phyloP scores from a whole-genome alignment of 2,888 invertebrate species.

The Zygaena filipendulae region DNA sequence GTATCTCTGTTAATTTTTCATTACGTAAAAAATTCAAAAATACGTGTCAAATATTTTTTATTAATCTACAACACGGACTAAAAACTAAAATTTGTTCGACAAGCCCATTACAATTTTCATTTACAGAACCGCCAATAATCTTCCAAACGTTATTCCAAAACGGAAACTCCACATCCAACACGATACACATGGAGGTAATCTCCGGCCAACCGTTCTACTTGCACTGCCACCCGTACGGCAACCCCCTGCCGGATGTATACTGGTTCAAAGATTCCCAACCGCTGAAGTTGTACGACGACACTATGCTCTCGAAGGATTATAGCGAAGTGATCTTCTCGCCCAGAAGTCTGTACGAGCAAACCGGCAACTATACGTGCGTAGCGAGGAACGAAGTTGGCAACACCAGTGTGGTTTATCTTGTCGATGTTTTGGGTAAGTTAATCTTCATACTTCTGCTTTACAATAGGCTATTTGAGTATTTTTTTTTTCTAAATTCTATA shows the following conservation, averaged over 20 bases:
- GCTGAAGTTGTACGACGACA: conserved; percentile 55
- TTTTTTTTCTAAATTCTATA: no score
- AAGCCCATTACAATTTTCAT: no score
- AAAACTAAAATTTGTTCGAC: no score
- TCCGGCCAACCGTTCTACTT: conserved; percentile 52
- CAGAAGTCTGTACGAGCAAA: conserved; percentile 32
- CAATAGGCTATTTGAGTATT: no score
- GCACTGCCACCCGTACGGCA: conserved; percentile 69
- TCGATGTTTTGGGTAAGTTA: conserved; percentile 53
- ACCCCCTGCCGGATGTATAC: conserved; percentile 66
- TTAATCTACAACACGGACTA: no score
- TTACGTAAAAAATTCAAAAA: no score
- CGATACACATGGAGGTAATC: conserved; percentile 36
- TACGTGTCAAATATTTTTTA: no score
- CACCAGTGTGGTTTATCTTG: conserved; percentile 42
- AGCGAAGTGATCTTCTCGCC: conserved; percentile 41
- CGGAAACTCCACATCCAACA: conserved; percentile 21
- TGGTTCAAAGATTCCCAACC: conserved; percentile 68
- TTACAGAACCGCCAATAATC: conserved; percentile 54
- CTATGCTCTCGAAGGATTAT: conserved; percentile 40
- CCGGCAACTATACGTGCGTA: conserved; percentile 70
- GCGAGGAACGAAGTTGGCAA: conserved; percentile 68
- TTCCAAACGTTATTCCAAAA: conserved; percentile 34
- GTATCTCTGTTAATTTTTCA: no score
- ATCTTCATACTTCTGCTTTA: no score